Percentiles rank a stretch among this genome's conserved stretches.
These are phyloP conservation scores for Gonatopus flavifemur DNA, from an alignment of 1,140 invertebrate species.

Conservation along the genomic window DNA sequence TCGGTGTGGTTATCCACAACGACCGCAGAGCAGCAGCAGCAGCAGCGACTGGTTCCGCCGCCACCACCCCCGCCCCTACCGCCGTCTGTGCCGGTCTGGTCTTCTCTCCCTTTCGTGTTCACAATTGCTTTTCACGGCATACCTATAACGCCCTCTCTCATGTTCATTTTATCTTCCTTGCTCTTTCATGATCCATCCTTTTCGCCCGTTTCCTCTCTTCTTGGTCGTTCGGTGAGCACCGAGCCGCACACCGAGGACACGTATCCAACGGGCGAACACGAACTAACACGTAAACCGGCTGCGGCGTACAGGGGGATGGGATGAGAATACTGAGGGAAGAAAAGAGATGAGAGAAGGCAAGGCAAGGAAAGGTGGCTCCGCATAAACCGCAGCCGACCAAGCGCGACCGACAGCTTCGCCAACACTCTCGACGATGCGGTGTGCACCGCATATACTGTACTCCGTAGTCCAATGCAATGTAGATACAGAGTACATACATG, in stretches of 20 bases:
- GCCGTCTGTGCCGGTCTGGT: too few species aligned
- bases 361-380: constrained; percentile 34
- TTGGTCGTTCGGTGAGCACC: constrained; percentile 41
- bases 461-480: too few species aligned
- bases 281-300: constrained; percentile 53
- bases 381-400: constrained; percentile 54
- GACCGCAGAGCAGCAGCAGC: too few species aligned
- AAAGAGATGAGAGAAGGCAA: background rate
- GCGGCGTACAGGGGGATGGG: constrained; percentile 33
- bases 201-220: constrained; percentile 21
- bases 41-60: constrained; percentile 46
- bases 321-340: too few species aligned
- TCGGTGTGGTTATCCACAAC: constrained; percentile 53
- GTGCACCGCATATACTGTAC: too few species aligned
- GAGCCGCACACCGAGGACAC: constrained; percentile 43
- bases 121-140: constrained; percentile 15
- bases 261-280: constrained; percentile 44
- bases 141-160: constrained; percentile 19
- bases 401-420: constrained; percentile 56
- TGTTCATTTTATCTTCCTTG: too few species aligned
- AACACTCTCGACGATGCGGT: constrained; percentile 44
- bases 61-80: too few species aligned
- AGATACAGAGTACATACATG: too few species aligned
- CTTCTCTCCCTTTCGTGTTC: too few species aligned
- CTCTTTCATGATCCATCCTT: constrained; percentile 16